These are phyloP conservation scores for Muscina levida DNA, from an alignment of 2,888 invertebrate species.

Conservation along the genomic window DNA sequence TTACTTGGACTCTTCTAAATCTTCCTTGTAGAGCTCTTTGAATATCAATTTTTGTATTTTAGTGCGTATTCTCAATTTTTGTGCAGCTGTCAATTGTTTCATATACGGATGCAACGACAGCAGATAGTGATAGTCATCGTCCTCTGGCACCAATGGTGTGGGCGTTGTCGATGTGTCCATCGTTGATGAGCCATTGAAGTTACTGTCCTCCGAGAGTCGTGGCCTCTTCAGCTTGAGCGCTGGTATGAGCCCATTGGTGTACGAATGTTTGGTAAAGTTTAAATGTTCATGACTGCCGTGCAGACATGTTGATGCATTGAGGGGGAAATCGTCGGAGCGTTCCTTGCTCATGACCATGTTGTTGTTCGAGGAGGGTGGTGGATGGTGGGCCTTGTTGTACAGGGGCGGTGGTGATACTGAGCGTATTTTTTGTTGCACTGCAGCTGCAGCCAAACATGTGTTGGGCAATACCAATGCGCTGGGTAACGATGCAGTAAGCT, in stretches of 20 bases:
- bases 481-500: conserved; percentile 41
- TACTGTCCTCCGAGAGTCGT: conserved; percentile 77
- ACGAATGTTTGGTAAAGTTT: conserved; percentile 76
- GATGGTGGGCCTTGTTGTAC: conserved; percentile 77
- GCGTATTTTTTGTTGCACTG: conserved; percentile 70
- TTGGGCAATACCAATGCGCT: conserved; percentile 63
- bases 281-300: conserved; percentile 73
- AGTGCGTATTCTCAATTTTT: conserved; percentile 79
- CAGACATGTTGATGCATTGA: conserved; percentile 63
- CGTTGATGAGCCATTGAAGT: conserved; percentile 78
- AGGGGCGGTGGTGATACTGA: conserved; percentile 77
- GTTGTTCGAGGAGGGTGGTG: conserved; percentile 68
- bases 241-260: conserved; percentile 76
- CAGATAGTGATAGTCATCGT: conserved; percentile 79
- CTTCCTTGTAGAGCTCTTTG: conserved; percentile 79
- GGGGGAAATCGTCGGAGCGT: conserved; percentile 71
- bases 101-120: conserved; percentile 79
- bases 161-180: conserved; percentile 74
- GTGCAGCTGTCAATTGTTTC: conserved; percentile 78
- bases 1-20: conserved; percentile 78
- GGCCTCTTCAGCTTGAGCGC: conserved; percentile 77
- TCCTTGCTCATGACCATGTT: conserved; percentile 69
- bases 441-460: conserved; percentile 39
- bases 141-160: conserved; percentile 75
- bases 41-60: conserved; percentile 80